These are phyloP conservation scores for Autographa gamma DNA, from an alignment of 2,888 invertebrate genomes.

Conservation along the genomic window DNA sequence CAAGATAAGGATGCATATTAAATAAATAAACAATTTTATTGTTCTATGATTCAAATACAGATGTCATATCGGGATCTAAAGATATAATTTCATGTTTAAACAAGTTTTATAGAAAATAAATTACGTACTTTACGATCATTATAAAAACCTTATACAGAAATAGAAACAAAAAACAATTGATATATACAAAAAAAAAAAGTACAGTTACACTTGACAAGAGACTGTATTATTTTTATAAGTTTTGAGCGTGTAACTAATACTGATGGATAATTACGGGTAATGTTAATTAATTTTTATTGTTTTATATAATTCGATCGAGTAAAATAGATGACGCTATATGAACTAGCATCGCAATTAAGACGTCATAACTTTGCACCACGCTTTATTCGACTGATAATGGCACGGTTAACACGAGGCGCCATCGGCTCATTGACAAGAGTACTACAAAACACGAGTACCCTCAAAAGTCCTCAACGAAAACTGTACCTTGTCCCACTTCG, in stretches of 20 bases:
- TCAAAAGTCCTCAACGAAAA: constrained; percentile 1
- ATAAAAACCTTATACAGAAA: background rate
- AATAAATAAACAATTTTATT: constrained; percentile 27
- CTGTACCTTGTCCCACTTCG: background rate
- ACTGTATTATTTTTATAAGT: too few species aligned
- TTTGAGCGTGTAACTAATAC: too few species aligned
- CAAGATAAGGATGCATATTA: constrained; percentile 21
- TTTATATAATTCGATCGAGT: too few species aligned
- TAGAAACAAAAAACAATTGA: background rate
- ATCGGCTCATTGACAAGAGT: constrained; percentile 2
- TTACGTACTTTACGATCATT: background rate
- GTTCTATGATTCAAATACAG: background rate
- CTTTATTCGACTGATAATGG: background rate
- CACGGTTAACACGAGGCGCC: background rate
- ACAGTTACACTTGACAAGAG: too few species aligned
- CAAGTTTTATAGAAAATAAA: background rate
- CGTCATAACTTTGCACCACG: background rate
- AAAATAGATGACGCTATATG: too few species aligned
- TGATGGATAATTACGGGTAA: too few species aligned
- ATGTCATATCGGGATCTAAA: background rate
- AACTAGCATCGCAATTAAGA: background rate
- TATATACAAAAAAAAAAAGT: too few species aligned
- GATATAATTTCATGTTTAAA: background rate
- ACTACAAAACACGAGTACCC: background rate
- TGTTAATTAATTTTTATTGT: too few species aligned